A percentile compares a stretch with the other conserved stretches of the same genome.
phyloP scores from a whole-genome alignment of 23 tunicate genomes.

The Styela clava region DNA sequence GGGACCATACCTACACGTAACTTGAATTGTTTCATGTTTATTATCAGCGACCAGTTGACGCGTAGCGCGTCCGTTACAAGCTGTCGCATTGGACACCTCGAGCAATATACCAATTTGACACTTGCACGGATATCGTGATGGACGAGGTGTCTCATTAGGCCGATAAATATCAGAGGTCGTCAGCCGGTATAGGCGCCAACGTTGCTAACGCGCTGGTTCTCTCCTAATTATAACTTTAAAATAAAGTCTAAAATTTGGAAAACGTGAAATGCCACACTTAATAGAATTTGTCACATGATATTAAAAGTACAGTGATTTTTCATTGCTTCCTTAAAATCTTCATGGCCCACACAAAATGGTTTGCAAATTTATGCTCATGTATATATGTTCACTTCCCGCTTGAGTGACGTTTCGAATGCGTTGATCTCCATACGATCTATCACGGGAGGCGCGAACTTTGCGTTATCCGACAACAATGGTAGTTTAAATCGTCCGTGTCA shows the following conservation, averaged over 20 bases:
- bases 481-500: conserved; percentile 16
- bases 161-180: conserved; percentile 2
- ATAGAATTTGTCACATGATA: no score
- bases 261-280: no score
- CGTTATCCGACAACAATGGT: conserved; percentile 14
- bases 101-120: conserved; percentile 1
- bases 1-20: no score
- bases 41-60: no score
- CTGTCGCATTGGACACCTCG: not conserved
- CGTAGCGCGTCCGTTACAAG: no score
- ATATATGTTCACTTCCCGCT: no score
- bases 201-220: not conserved
- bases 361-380: no score
- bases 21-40: no score
- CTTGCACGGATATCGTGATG: not conserved
- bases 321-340: no score
- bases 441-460: not conserved
- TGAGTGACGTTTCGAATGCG: not conserved
- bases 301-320: no score
- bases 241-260: not conserved
- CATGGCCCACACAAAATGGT: no score
- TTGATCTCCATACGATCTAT: not conserved
- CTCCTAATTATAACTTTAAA: not conserved
- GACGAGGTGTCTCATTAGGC: conserved; percentile 13
- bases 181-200: conserved; percentile 4